Percentiles rank a stretch among this genome's conserved stretches.
Evolutionary conservation across 2,888 invertebrate species (phyloP).

Genomic region (Drosophila neoperkinsi): DNA sequence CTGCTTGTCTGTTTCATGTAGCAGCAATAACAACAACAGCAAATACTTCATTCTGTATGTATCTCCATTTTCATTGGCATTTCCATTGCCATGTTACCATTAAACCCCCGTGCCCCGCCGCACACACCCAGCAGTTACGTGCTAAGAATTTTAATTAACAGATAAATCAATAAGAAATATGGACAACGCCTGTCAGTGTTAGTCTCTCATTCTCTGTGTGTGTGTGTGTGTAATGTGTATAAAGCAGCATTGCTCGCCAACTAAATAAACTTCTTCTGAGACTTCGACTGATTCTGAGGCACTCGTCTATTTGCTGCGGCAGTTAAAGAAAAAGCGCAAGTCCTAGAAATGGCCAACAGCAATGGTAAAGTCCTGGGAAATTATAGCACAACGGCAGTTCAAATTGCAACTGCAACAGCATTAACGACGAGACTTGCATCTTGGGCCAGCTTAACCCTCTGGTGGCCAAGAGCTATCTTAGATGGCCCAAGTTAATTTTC

Average conservation of each 20-base stretch:
- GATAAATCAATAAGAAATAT: conserved; percentile 81
- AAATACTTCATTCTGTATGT: conserved; percentile 59
- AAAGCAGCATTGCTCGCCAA: conserved; percentile 66
- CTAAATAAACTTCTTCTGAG: conserved; percentile 74
- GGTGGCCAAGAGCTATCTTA: background rate
- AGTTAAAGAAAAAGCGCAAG: conserved; percentile 66
- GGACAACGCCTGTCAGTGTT: conserved; percentile 78
- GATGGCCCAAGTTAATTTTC: background rate
- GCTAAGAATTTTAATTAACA: conserved; percentile 82
- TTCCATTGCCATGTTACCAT: conserved; percentile 46
- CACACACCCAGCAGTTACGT: conserved; percentile 64
- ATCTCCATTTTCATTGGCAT: conserved; percentile 50
- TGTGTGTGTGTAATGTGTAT: conserved; percentile 25
- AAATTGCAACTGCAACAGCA: conserved; percentile 50
- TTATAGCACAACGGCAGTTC: conserved; percentile 70
- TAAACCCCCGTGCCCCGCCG: background rate
- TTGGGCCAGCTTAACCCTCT: conserved; percentile 29
- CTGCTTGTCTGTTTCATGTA: conserved; percentile 52
- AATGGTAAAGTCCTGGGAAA: conserved; percentile 52
- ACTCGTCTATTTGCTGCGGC: conserved; percentile 45
- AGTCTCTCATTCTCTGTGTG: conserved; percentile 24
- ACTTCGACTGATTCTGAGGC: conserved; percentile 16
- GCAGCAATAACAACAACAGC: conserved; percentile 22
- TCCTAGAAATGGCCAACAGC: conserved; percentile 57
- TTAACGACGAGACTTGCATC: conserved; percentile 11